Conservation (phyloP, 2,113 vertebrate species). For the Nothoprocta perdicaria region DNA sequence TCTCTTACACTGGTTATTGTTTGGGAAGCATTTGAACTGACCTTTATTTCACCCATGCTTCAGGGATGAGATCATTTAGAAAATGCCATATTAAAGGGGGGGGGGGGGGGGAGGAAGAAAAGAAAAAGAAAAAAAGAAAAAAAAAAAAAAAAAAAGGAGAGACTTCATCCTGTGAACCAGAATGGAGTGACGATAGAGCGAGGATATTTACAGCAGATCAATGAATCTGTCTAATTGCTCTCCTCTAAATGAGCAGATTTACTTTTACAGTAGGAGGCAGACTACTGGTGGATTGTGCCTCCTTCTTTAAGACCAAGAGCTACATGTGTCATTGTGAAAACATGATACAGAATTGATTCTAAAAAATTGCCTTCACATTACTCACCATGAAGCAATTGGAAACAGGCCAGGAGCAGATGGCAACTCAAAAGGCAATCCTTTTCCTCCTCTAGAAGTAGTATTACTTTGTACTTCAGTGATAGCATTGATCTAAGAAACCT, state of each 20-base stretch:
- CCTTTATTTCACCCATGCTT: constrained; percentile 51
- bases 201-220: constrained; percentile 49
- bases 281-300: constrained; percentile 40
- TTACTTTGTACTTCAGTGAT: constrained; percentile 48
- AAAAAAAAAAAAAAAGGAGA: neutral
- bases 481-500: constrained; percentile 41
- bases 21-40: constrained; percentile 37
- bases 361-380: constrained; percentile 61
- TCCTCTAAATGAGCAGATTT: constrained; percentile 36
- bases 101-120: too few relatives aligned
- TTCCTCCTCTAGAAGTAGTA: constrained; percentile 48
- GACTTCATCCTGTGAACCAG: constrained; percentile 23
- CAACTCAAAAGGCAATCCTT: constrained; percentile 69
- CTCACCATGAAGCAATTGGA: constrained; percentile 57
- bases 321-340: constrained; percentile 62
- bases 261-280: constrained; percentile 22
- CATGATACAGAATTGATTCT: constrained; percentile 52
- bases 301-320: constrained; percentile 28
- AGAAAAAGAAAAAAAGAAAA: too few relatives aligned
- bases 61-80: constrained; percentile 45
- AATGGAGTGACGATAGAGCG: neutral
- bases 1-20: constrained; percentile 37
- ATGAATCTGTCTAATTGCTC: constrained; percentile 43
- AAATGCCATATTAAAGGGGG: constrained; percentile 5
- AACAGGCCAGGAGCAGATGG: constrained; percentile 69